Conservation (phyloP, 2,797 vertebrate genomes). For the Gallirallus australis region DNA sequence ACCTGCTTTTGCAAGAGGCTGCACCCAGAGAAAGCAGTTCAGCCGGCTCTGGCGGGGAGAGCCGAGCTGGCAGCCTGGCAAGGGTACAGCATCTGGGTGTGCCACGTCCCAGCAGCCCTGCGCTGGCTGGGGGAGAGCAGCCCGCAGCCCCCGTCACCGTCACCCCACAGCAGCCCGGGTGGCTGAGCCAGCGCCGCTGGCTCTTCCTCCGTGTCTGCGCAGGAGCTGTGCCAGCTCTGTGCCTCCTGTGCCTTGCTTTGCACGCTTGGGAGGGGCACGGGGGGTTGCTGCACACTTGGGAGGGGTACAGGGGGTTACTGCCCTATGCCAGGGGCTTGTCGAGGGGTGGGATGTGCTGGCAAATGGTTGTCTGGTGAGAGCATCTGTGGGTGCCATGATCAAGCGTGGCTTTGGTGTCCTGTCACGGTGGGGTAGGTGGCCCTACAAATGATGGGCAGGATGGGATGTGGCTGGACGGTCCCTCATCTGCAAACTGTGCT, state of each 20-base stretch:
- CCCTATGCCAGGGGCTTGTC: rapidly evolving
- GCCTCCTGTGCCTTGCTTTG: neutral
- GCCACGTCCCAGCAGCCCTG: neutral
- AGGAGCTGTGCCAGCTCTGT: neutral
- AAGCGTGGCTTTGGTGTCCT: neutral
- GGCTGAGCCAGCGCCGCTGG: neutral
- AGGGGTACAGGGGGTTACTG: neutral
- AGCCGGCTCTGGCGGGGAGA: neutral
- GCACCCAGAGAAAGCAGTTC: neutral
- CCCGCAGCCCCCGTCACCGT: neutral
- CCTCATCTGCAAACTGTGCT: rapidly evolving
- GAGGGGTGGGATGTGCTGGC: neutral
- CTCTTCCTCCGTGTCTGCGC: rapidly evolving
- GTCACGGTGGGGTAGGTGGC: rapidly evolving
- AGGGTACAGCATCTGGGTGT: constrained; percentile 15
- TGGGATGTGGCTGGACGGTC: rapidly evolving
- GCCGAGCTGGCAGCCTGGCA: constrained; percentile 20
- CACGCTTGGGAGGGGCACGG: no score
- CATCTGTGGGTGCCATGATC: rapidly evolving
- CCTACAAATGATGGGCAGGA: neutral
- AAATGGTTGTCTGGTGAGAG: rapidly evolving
- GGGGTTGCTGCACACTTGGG: neutral
- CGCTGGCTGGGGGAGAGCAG: neutral
- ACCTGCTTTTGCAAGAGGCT: neutral
- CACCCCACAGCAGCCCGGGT: neutral